Conservation (phyloP, 2,888 invertebrate species). For the Azorinus chamasolen region DNA sequence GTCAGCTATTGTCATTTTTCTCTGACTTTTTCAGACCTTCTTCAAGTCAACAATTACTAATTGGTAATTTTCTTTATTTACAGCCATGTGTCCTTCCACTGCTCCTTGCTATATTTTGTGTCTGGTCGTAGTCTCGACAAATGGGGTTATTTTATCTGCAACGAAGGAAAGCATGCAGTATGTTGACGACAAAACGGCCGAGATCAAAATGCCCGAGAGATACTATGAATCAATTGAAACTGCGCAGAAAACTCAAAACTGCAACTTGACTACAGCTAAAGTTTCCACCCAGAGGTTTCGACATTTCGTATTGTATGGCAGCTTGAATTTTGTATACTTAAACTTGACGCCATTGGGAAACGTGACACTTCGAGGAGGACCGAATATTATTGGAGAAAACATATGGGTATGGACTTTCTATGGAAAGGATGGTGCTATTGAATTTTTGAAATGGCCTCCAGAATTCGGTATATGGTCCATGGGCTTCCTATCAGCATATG, state of each 20-base stretch:
- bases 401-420: constrained; percentile 52
- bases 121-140: too few species aligned
- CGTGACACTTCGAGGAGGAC: neutral
- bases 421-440: constrained; percentile 37
- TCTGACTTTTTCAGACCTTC: too few species aligned
- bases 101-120: too few species aligned
- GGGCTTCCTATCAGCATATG: constrained; percentile 21
- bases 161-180: too few species aligned
- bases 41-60: too few species aligned
- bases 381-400: constrained; percentile 15
- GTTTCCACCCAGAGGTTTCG: constrained; percentile 10
- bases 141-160: too few species aligned
- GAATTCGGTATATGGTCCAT: constrained; percentile 60
- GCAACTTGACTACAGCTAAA: neutral
- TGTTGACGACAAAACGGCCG: too few species aligned
- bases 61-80: too few species aligned
- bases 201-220: too few species aligned
- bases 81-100: too few species aligned
- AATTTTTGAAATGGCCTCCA: constrained; percentile 47
- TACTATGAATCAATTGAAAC: too few species aligned
- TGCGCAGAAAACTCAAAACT: neutral
- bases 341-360: constrained; percentile 7
- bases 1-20: too few species aligned
- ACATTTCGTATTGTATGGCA: constrained; percentile 17
- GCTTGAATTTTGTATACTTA: constrained; percentile 30